Evolutionary conservation across 2,888 invertebrate genomes (phyloP).

Genomic region (Epinotia brunnichana): DNA sequence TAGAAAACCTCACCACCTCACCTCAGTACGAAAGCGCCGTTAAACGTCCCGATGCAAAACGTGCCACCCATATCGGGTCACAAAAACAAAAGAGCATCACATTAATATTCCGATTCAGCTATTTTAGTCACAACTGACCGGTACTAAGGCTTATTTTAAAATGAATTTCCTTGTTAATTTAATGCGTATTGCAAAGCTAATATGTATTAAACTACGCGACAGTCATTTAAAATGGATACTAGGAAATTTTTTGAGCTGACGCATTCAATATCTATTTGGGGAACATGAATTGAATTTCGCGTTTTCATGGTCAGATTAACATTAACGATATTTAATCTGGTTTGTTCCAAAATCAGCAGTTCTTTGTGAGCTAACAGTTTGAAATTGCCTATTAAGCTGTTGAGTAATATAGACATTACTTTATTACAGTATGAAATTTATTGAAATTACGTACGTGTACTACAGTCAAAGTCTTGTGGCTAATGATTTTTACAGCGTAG

Average conservation of each 20-base stretch:
- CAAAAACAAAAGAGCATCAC: constrained; percentile 28
- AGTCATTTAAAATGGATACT: constrained; percentile 20
- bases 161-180: neutral
- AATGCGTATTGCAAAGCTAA: neutral
- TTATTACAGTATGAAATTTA: no score
- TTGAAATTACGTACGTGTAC: no score
- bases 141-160: neutral
- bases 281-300: constrained; percentile 22
- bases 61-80: constrained; percentile 48
- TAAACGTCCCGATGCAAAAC: constrained; percentile 59
- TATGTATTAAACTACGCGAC: constrained; percentile 3
- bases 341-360: neutral
- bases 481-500: no score
- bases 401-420: no score
- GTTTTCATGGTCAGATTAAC: constrained; percentile 20
- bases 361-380: neutral
- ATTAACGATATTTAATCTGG: neutral
- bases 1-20: neutral
- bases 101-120: neutral
- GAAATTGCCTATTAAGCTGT: no score
- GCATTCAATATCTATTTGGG: constrained; percentile 24
- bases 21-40: constrained; percentile 62
- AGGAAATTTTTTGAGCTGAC: constrained; percentile 31
- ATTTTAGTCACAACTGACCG: neutral
- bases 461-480: no score